Conservation (phyloP, 2,888 invertebrate genomes). For the Molorchus minor region DNA sequence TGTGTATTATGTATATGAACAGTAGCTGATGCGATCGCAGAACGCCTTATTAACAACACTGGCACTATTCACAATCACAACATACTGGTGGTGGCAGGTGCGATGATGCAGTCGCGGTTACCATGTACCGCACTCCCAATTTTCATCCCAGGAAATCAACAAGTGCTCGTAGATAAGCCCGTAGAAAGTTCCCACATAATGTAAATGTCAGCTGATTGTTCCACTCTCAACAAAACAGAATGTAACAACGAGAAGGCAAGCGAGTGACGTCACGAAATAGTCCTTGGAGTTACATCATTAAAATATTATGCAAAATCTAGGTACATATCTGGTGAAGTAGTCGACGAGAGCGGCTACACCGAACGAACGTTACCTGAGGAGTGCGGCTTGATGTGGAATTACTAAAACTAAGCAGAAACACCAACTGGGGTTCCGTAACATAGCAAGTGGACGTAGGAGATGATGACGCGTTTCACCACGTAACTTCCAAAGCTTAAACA, state of each 20-base stretch:
- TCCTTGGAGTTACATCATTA: constrained; percentile 36
- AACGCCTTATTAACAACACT: too few species aligned
- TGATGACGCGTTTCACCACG: constrained; percentile 39
- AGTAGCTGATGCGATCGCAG: too few species aligned
- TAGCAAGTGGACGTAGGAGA: constrained; percentile 39
- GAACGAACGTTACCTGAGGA: constrained; percentile 1
- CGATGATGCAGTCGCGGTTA: not conserved
- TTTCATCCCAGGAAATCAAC: constrained; percentile 16
- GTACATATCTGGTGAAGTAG: constrained; percentile 1
- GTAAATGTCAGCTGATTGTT: constrained; percentile 45
- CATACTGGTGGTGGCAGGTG: constrained; percentile 20
- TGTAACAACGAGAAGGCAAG: constrained; percentile 43
- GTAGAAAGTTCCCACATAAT: constrained; percentile 29
- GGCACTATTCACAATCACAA: constrained; percentile 11
- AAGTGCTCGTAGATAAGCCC: constrained; percentile 15
- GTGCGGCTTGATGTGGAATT: constrained; percentile 14
- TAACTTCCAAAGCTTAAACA: constrained; percentile 33
- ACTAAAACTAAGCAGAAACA: constrained; percentile 27
- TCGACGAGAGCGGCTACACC: not conserved
- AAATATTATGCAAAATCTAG: constrained; percentile 26
- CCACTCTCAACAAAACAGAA: constrained; percentile 37
- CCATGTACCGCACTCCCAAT: constrained; percentile 4
- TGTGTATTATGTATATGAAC: too few species aligned
- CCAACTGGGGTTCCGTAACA: constrained; percentile 21
- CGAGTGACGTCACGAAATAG: constrained; percentile 39